Evolutionary conservation across 2,888 invertebrate genomes (phyloP), one percentile per base, ranked within the genome.

Genomic region (Eremobia ochroleuca): DNA sequence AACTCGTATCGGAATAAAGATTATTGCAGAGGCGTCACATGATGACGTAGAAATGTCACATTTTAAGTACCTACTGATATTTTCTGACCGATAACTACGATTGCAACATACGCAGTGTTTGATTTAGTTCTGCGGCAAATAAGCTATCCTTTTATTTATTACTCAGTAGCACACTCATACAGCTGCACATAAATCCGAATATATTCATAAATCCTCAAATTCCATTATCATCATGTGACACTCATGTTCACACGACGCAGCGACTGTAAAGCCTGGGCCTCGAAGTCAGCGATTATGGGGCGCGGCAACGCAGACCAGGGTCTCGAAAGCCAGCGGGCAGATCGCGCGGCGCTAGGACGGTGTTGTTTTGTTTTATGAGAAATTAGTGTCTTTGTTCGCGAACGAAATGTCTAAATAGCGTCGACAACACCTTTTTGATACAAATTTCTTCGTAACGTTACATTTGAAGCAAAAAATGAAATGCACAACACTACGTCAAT

Each of bases 191-290:
- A 49, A 59, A 49, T 28, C 34, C 34, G 31, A 62, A 73, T 46
- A 55, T 59, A 76, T 76, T 68, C 72, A 69, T 72, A 37, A 69
- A 76, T 40, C 40, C 59, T 49, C 55, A 66, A 82, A 82, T 73
- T 37, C 31, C 73, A 73, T 62, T 70, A 73, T 66, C 61, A 21
- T 40, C 43, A 58, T 52, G 43, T 62, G 76, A 70, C 61, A 55
- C 31, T 81, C 66, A 1, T 18, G 28, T 68, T 65, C 31, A 46
- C 15, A 40, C 37, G 6, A 73, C 25, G 52, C 43, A 61, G 28
- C 0, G n/a, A 67, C 37, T n/a, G n/a, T n/a, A n/a, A n/a, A n/a
- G n/a, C n/a, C n/a, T n/a, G n/a, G n/a, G n/a, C n/a, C n/a, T n/a
- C n/a, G n/a, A n/a, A n/a, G n/a, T n/a, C n/a, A n/a, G n/a, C n/a